Percentiles rank a stretch among this genome's conserved stretches.
These are phyloP conservation scores for Ochlodes sylvanus DNA, from an alignment of 2,888 invertebrate species.

Conservation along the genomic window DNA sequence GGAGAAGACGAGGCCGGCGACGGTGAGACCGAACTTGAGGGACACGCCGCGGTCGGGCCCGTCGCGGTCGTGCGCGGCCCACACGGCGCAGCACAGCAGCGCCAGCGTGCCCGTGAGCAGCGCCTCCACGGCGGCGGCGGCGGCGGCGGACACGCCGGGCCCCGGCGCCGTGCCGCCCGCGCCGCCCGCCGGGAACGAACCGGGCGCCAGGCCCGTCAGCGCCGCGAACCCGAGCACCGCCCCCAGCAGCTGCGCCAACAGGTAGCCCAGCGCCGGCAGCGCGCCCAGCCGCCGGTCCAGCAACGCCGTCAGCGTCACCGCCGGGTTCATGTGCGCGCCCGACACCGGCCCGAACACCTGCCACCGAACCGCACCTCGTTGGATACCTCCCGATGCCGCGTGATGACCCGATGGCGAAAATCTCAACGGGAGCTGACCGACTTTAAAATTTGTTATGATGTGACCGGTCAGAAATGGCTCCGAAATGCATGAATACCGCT, in stretches of 20 bases:
- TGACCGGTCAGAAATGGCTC: too few relatives aligned
- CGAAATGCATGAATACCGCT: too few relatives aligned
- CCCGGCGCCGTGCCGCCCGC: constrained; percentile 35
- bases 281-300: constrained; percentile 79
- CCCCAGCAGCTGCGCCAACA: constrained; percentile 52
- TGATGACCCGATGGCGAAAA: too few relatives aligned
- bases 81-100: constrained; percentile 62
- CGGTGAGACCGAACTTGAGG: constrained; percentile 69
- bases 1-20: constrained; percentile 69
- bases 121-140: constrained; percentile 57
- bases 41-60: constrained; percentile 62
- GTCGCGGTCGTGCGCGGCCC: constrained; percentile 59
- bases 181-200: constrained; percentile 34
- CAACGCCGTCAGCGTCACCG: constrained; percentile 88
- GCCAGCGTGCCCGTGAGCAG: constrained; percentile 61
- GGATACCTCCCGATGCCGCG: too few relatives aligned
- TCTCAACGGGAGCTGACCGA: too few relatives aligned
- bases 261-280: constrained; percentile 59
- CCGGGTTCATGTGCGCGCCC: constrained; percentile 92
- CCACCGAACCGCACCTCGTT: constrained; percentile 43
- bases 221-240: constrained; percentile 27
- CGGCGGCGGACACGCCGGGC: constrained; percentile 40
- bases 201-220: constrained; percentile 30
- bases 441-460: too few relatives aligned
- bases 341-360: constrained; percentile 87